Conservation (phyloP, 2,113 vertebrate species). For the Castor canadensis region DNA sequence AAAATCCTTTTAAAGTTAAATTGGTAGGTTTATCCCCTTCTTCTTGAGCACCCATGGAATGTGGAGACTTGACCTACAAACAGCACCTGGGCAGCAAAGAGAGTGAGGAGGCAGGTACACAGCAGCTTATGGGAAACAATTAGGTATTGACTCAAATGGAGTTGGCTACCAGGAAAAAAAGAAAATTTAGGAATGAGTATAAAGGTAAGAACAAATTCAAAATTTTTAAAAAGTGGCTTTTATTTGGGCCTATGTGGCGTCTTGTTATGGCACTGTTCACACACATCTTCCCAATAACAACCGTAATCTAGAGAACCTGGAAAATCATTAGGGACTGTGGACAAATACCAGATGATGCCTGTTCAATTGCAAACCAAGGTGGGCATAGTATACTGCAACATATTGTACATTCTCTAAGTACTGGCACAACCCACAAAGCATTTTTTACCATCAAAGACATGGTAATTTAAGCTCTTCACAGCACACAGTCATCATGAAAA, state of each 20-base stretch:
- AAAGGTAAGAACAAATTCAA: not conserved
- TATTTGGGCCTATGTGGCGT: not conserved
- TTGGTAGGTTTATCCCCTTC: not conserved
- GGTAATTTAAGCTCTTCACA: conserved; percentile 42
- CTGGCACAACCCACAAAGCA: not conserved
- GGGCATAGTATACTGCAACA: not conserved
- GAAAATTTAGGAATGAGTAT: not conserved
- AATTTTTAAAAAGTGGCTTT: not conserved
- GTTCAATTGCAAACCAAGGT: not conserved
- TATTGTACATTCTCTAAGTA: not conserved
- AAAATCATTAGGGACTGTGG: not conserved
- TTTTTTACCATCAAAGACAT: conserved; percentile 16
- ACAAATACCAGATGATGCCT: not conserved
- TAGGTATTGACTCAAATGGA: not conserved
- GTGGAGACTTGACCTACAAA: not conserved
- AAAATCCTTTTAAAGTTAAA: conserved; percentile 24
- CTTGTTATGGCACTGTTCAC: not conserved
- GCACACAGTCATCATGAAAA: conserved; percentile 70
- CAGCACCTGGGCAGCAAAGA: not conserved
- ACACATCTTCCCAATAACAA: not conserved
- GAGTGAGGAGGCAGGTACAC: not conserved
- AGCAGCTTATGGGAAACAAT: not conserved
- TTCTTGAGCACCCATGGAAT: not conserved
- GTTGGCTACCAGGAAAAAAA: not conserved
- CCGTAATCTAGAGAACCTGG: not conserved